Conservation (phyloP, 2,888 invertebrate species). For the Myopa testacea region DNA sequence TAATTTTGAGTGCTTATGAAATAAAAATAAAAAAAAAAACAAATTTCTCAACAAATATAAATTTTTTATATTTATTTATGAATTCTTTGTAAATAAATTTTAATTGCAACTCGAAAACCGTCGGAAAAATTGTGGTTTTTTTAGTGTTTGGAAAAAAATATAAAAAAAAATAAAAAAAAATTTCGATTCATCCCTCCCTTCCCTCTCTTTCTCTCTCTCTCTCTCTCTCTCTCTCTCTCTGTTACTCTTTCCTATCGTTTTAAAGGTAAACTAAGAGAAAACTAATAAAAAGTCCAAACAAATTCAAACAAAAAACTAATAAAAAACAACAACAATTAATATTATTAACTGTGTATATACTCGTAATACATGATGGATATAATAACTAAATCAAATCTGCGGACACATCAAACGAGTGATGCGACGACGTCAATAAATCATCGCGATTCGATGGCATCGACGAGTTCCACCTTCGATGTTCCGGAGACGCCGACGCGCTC, state of each 20-base stretch:
- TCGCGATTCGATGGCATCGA: constrained; percentile 65
- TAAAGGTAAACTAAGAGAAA: not conserved
- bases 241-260: no score
- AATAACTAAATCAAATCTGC: constrained; percentile 31
- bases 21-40: constrained; percentile 8
- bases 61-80: not conserved
- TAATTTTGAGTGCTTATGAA: not conserved
- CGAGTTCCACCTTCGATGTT: constrained; percentile 60
- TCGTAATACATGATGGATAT: constrained; percentile 21
- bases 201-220: no score
- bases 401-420: constrained; percentile 33
- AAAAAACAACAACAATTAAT: not conserved
- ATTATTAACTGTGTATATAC: not conserved
- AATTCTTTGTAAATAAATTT: not conserved
- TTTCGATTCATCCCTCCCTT: no score
- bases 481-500: constrained; percentile 63
- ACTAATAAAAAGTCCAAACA: not conserved
- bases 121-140: no score
- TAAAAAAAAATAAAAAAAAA: not conserved
- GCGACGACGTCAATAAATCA: constrained; percentile 50
- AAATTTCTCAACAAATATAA: not conserved
- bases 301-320: not conserved
- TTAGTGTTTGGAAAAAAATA: not conserved
- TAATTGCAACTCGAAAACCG: not conserved
- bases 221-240: no score